phyloP scores from a whole-genome alignment of 2,113 vertebrate genomes.

The Neopipo cinnamomea region DNA sequence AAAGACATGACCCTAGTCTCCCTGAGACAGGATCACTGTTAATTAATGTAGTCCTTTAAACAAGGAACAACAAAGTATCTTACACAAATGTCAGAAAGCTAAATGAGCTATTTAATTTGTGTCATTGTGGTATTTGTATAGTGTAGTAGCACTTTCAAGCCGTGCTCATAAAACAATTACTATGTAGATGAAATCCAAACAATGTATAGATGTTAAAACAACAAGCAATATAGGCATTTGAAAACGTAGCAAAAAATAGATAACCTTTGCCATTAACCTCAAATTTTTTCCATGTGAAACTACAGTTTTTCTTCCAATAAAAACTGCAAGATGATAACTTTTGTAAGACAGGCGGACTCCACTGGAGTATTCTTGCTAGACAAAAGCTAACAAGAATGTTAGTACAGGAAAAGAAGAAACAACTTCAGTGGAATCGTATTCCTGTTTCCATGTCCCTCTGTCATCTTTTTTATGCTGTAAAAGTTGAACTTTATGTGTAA shows the following conservation, averaged over 20 bases:
- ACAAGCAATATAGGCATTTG: not conserved
- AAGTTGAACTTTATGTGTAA: not conserved
- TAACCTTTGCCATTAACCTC: not conserved
- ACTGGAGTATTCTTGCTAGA: not conserved
- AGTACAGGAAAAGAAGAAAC: not conserved
- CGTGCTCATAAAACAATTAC: not conserved
- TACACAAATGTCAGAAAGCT: not conserved
- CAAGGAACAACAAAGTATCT: not conserved
- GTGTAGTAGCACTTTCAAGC: not conserved
- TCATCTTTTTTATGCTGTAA: not conserved
- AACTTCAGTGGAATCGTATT: not conserved
- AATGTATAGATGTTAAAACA: not conserved
- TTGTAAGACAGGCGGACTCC: not conserved
- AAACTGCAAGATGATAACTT: not conserved
- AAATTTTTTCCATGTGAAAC: not conserved
- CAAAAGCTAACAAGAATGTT: not conserved
- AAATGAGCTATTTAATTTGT: not conserved
- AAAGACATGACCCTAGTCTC: not conserved
- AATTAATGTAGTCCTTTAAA: not conserved
- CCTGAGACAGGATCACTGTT: not conserved
- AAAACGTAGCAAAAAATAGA: not conserved
- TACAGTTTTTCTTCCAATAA: not conserved
- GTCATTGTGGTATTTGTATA: not conserved
- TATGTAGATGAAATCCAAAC: not conserved
- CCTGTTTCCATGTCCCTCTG: not conserved